Evolutionary conservation across 2,113 vertebrate species (phyloP), one percentile per base, ranked within the genome.

Genomic region (Pseudorectes ferrugineus): DNA sequence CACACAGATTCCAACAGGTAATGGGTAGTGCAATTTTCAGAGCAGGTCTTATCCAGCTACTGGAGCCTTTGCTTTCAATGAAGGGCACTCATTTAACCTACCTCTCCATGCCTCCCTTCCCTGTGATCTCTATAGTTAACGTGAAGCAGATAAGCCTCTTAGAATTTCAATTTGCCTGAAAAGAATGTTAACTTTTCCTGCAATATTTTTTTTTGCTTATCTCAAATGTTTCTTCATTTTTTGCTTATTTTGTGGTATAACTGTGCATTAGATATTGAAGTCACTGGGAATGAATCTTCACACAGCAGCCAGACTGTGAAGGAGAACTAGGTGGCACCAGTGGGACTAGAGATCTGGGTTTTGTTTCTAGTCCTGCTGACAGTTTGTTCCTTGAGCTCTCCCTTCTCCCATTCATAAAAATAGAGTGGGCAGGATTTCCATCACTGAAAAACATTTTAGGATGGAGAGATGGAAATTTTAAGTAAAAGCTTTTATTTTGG

Each of bases 311-410:
- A 61, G 18, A 31, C 12, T 49, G 19, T 26, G 43, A 5, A 79
- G 29, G 12, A 63, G 48, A 45, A 38, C 6, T 31, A 20, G 33
- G 31, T 70, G 62, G 14, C 51, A 48, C 4, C 2, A 3, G 20
- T 55, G 31, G 36, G 19, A 48, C 52, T 72, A 22, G 26, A 52
- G 15, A 23, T 12, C 4, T 15, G 23, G 21, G 21, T 1, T 58
- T 70, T 73, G 2, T 58, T 65, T 74, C 67, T 77, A 35, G 14
- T 43, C 11, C 61, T 81, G 63, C 14, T 33, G 13, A 58, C 2
- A 14, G 25, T 76, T 88, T 36, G 17, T 20, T 79, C 0, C 0
- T 3, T 49, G 25, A 77, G 4, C 21, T 77, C 54, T 73, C 12
- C 2, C 16, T 81, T 85, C 29, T 77, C 12, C 6, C 13, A 23